Percentiles rank a stretch among this genome's conserved stretches.
Evolutionary conservation across 2,797 vertebrate species (phyloP).

Genomic region (Sardinella longiceps): DNA sequence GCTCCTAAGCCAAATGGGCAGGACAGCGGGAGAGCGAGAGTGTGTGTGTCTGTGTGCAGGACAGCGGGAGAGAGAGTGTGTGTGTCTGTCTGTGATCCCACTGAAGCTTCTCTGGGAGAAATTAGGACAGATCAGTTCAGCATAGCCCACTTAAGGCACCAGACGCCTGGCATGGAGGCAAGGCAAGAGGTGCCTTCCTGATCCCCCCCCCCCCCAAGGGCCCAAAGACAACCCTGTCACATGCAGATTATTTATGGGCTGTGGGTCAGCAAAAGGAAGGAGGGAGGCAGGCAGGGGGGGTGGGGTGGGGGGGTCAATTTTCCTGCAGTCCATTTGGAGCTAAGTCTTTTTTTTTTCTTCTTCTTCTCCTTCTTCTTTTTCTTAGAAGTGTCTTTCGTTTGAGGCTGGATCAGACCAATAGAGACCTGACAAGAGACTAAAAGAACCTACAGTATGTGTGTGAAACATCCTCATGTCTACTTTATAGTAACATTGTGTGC

Average conservation of each 20-base stretch:
- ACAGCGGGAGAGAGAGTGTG: neutral
- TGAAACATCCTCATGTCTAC: too few relatives aligned
- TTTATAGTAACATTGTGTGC: too few relatives aligned
- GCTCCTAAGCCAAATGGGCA: neutral
- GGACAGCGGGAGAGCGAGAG: neutral
- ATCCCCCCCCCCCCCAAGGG: neutral
- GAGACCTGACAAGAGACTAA: too few relatives aligned
- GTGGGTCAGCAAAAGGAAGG: neutral
- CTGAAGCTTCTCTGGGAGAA: neutral
- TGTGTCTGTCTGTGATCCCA: neutral
- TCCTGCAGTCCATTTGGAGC: neutral
- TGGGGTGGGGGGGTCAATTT: neutral
- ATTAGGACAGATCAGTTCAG: neutral
- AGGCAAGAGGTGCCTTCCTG: neutral
- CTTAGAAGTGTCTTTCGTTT: neutral
- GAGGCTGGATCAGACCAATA: neutral
- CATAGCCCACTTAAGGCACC: conserved; percentile 4
- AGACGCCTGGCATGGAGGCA: neutral
- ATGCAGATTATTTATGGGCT: conserved; percentile 6
- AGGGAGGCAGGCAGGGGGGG: neutral
- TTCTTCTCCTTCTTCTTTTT: too few relatives aligned
- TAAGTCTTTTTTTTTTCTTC: too few relatives aligned
- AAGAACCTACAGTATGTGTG: neutral
- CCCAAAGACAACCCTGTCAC: neutral
- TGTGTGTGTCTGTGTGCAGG: too few relatives aligned